phyloP scores from a whole-genome alignment of 1,140 invertebrate species.

The Tetragnatha versicolor region DNA sequence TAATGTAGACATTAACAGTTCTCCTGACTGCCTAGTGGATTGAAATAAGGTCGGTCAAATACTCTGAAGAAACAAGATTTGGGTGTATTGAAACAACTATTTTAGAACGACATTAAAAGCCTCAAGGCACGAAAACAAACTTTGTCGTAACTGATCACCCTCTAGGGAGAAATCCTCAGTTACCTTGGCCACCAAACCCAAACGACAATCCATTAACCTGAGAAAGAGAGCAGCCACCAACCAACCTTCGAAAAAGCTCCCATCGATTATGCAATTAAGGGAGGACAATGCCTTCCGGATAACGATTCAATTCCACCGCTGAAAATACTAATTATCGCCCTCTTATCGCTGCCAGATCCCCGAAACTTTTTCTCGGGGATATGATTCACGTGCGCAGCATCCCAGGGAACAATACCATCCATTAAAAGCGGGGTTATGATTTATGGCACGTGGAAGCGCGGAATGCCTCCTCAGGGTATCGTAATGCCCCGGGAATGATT shows the following conservation, averaged over 20 bases:
- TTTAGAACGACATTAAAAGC: no score
- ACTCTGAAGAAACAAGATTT: no score
- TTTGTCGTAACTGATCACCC: no score
- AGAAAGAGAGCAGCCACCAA: no score
- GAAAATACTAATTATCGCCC: slow-evolving; percentile 36
- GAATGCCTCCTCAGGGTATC: slow-evolving; percentile 38
- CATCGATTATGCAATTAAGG: slow-evolving; percentile 40
- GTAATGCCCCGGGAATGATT: slow-evolving; percentile 18
- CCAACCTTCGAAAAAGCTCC: not conserved
- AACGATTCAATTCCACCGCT: slow-evolving; percentile 37
- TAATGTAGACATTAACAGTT: no score
- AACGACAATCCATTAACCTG: no score
- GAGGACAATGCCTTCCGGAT: not conserved
- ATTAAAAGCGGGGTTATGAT: slow-evolving; percentile 41
- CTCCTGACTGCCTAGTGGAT: no score
- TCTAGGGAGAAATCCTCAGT: no score
- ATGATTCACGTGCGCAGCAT: slow-evolving; percentile 20
- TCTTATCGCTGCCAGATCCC: slow-evolving; percentile 8
- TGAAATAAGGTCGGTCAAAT: no score
- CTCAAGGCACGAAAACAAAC: no score
- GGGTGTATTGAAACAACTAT: no score
- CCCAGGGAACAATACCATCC: slow-evolving; percentile 48
- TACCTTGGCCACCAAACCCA: no score
- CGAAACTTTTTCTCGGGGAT: not conserved
- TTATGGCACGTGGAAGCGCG: slow-evolving; percentile 33